Evolutionary conservation across 2,888 invertebrate species (phyloP).

Genomic region (Heliconius ethilla): DNA sequence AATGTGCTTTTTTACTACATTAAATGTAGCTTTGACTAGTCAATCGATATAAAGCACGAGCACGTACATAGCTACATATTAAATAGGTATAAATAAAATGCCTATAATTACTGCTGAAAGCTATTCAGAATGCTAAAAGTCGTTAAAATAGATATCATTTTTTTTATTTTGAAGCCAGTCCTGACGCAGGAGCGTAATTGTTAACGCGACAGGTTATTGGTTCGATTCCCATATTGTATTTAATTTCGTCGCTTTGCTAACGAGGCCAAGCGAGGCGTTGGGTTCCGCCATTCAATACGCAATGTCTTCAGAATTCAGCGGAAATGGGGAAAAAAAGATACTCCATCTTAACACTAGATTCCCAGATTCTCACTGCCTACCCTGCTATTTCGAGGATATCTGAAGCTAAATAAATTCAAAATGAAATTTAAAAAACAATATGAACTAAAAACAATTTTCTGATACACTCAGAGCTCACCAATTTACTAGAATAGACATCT

Average conservation of each 20-base stretch:
- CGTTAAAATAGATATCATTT: neutral
- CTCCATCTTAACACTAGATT: too few relatives aligned
- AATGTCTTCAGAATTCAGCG: too few relatives aligned
- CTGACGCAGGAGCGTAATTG: too few relatives aligned
- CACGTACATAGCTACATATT: neutral
- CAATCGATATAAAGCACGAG: neutral
- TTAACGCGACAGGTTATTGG: too few relatives aligned
- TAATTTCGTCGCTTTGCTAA: too few relatives aligned
- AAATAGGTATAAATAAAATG: neutral
- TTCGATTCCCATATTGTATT: too few relatives aligned
- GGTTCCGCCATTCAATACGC: too few relatives aligned
- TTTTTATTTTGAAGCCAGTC: too few relatives aligned
- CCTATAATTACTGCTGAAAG: neutral
- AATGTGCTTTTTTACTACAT: neutral
- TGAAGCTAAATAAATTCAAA: neutral
- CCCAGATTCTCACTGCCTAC: too few relatives aligned
- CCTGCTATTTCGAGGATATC: too few relatives aligned
- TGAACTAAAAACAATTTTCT: neutral
- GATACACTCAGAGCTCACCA: conserved; percentile 3
- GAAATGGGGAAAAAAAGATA: too few relatives aligned
- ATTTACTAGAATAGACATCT: conserved; percentile 28
- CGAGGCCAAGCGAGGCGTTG: too few relatives aligned
- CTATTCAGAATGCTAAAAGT: neutral
- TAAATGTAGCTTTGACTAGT: neutral
- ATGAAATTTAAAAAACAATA: neutral